phyloP scores from a whole-genome alignment of 1,140 invertebrate species.

The Trichoplusia ni region DNA sequence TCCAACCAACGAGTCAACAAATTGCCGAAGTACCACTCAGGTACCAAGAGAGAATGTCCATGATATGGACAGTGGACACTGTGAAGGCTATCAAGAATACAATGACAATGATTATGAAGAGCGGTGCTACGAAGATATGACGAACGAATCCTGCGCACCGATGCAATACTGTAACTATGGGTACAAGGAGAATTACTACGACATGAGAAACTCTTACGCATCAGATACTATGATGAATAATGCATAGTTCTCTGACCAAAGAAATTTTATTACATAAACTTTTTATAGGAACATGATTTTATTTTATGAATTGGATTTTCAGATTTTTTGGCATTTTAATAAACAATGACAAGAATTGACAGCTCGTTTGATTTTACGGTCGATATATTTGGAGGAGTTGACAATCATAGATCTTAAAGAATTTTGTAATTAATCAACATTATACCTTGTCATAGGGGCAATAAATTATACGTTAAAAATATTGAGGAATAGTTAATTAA shows the following conservation, averaged over 20 bases:
- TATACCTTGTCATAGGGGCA: not conserved
- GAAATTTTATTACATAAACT: constrained; percentile 16
- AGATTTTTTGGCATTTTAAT: not conserved
- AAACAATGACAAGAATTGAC: too few relatives aligned
- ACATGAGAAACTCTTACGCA: constrained; percentile 55
- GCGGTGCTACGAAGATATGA: constrained; percentile 61
- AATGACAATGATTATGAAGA: constrained; percentile 72
- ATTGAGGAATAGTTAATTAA: constrained; percentile 18
- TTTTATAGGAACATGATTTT: not conserved
- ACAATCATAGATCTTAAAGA: too few relatives aligned
- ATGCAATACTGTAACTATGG: constrained; percentile 69
- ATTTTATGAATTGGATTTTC: not conserved
- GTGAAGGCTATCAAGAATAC: constrained; percentile 64
- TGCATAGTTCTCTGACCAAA: constrained; percentile 32
- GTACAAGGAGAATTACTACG: constrained; percentile 71
- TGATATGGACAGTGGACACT: constrained; percentile 39
- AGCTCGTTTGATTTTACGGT: too few relatives aligned
- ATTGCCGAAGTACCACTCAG: constrained; percentile 34
- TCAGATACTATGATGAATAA: constrained; percentile 63
- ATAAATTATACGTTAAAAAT: constrained; percentile 6
- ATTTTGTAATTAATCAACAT: too few relatives aligned
- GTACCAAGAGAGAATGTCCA: constrained; percentile 45
- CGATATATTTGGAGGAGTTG: too few relatives aligned
- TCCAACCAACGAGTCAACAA: constrained; percentile 42
- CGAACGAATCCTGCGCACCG: constrained; percentile 46